phyloP scores from a whole-genome alignment of 1,140 invertebrate species.

The Copidosoma floridanum region DNA sequence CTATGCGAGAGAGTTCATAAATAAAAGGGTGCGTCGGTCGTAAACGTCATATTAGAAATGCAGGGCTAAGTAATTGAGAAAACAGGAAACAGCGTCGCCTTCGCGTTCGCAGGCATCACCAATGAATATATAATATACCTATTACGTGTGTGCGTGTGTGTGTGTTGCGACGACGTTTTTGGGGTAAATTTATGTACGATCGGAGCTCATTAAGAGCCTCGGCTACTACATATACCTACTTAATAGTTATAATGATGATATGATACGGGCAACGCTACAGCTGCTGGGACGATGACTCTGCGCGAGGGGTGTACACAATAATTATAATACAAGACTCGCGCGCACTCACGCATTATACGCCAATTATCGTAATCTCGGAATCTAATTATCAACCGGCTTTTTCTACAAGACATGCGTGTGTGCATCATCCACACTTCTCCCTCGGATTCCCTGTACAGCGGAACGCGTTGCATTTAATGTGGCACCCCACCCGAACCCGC shows the following conservation, averaged over 20 bases:
- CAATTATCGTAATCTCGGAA: conserved; percentile 34
- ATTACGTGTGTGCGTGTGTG: no score
- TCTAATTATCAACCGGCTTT: conserved; percentile 30
- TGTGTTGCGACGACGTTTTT: neutral
- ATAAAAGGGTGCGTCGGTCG: neutral
- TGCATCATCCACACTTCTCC: conserved; percentile 10
- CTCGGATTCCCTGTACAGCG: conserved; percentile 46
- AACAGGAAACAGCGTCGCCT: conserved; percentile 4
- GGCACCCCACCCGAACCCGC: no score
- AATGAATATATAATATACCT: no score
- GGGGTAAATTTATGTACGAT: conserved; percentile 20
- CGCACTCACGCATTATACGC: conserved; percentile 30
- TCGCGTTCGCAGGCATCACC: no score
- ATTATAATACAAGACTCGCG: neutral
- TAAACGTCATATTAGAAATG: conserved; percentile 16
- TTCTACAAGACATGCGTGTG: conserved; percentile 9
- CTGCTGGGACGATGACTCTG: no score
- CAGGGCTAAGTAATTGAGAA: neutral
- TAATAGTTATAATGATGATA: no score
- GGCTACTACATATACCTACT: no score
- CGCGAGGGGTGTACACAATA: no score
- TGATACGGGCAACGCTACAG: no score
- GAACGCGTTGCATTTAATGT: conserved; percentile 52
- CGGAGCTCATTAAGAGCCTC: conserved; percentile 1
- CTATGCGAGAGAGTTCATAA: neutral